phyloP scores from a whole-genome alignment of 2,113 vertebrate species.

The Pogonocichla stellata region DNA sequence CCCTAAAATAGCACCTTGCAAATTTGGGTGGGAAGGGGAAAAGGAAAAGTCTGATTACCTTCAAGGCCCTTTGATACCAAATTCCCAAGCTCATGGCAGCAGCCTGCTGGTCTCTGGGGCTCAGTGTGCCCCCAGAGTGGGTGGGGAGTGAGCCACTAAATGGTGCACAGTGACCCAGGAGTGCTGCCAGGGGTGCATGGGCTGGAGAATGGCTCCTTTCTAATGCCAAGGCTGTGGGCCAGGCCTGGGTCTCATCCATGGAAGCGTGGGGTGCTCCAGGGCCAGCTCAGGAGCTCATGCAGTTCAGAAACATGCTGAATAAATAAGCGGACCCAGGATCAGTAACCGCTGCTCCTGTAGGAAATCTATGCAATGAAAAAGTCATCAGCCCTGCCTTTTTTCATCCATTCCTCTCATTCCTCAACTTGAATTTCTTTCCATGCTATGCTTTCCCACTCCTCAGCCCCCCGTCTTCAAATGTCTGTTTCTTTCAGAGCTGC shows the following conservation, averaged over 20 bases:
- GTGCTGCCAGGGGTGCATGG: neutral
- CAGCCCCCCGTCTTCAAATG: accelerated
- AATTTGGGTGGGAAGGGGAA: neutral
- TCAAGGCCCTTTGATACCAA: neutral
- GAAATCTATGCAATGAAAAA: slow-evolving; percentile 55
- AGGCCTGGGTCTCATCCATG: neutral
- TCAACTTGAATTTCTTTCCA: slow-evolving; percentile 8
- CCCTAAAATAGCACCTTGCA: neutral
- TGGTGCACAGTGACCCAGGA: neutral
- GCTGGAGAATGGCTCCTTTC: neutral
- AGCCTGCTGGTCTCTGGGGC: neutral
- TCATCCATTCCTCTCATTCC: slow-evolving; percentile 24
- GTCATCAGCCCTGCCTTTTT: neutral
- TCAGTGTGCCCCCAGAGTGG: neutral
- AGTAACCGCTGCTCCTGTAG: slow-evolving; percentile 19
- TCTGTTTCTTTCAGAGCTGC: neutral
- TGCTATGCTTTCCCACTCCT: neutral
- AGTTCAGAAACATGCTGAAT: slow-evolving; percentile 15
- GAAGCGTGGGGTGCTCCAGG: neutral
- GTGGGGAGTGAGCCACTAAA: neutral
- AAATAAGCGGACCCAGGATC: neutral
- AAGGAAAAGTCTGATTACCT: neutral
- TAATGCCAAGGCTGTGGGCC: neutral
- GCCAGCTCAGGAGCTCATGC: neutral
- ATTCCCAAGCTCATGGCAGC: neutral